Percentiles rank a stretch among this genome's conserved stretches.
Conservation (phyloP, 2,113 vertebrate genomes). For the Syrrhaptes paradoxus region DNA sequence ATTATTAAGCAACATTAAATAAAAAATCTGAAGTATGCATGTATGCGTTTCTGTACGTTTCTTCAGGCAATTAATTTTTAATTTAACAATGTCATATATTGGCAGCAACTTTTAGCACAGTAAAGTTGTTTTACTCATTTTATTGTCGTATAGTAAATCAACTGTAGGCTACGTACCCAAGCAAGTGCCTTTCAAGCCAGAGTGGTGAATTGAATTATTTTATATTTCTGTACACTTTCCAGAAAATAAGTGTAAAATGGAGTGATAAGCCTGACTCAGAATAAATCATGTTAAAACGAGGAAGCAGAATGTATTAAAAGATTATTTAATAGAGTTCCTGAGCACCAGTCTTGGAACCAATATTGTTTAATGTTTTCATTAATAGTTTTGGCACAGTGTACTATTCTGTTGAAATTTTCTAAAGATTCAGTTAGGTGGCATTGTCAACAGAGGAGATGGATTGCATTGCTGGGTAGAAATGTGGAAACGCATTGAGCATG, state of each 20-base stretch:
- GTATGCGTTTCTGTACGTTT: slow-evolving; percentile 16
- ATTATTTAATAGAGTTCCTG: slow-evolving; percentile 55
- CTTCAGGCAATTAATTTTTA: slow-evolving; percentile 63
- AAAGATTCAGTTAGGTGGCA: background rate
- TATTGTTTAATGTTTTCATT: slow-evolving; percentile 43
- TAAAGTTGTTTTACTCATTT: slow-evolving; percentile 9
- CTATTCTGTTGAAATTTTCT: background rate
- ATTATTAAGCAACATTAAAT: slow-evolving; percentile 45
- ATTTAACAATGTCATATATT: slow-evolving; percentile 38
- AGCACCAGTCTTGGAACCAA: slow-evolving; percentile 33
- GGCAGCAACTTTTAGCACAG: slow-evolving; percentile 17
- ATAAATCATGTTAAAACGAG: slow-evolving; percentile 24
- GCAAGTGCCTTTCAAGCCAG: background rate
- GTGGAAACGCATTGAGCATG: background rate
- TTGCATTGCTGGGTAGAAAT: background rate
- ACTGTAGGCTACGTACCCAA: background rate
- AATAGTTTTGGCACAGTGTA: background rate
- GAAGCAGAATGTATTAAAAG: slow-evolving; percentile 4
- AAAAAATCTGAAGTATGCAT: background rate
- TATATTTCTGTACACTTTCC: slow-evolving; percentile 24
- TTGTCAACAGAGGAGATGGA: background rate
- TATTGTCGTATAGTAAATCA: slow-evolving; percentile 12
- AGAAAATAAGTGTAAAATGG: slow-evolving; percentile 46
- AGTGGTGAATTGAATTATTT: slow-evolving; percentile 7
- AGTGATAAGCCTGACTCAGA: slow-evolving; percentile 36